Conservation (phyloP, 2,113 vertebrate species). For the Ictalurus furcatus region DNA sequence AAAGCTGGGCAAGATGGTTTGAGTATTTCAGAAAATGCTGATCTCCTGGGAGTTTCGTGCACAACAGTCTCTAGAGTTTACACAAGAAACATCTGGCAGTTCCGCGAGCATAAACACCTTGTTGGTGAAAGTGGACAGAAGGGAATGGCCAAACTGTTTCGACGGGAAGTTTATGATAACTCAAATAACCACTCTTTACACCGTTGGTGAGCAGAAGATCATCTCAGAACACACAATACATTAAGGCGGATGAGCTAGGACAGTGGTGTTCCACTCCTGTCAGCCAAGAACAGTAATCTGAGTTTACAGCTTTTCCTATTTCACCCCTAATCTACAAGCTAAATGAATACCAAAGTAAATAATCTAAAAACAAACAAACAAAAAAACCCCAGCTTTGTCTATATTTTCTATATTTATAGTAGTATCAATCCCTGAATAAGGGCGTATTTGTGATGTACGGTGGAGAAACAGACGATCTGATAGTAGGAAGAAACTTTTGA, state of each 20-base stretch:
- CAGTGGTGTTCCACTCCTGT: background rate
- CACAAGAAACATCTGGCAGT: too few relatives aligned
- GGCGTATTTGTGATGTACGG: background rate
- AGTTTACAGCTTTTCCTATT: background rate
- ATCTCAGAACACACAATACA: background rate
- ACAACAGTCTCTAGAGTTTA: background rate
- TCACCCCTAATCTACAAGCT: background rate
- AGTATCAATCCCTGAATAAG: background rate
- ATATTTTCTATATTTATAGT: background rate
- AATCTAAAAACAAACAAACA: background rate
- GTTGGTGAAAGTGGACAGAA: too few relatives aligned
- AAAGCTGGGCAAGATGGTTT: background rate
- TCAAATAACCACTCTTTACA: background rate
- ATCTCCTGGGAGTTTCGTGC: background rate
- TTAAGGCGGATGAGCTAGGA: background rate
- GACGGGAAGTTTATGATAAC: too few relatives aligned
- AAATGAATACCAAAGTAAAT: background rate
- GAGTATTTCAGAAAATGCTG: background rate
- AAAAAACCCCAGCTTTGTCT: background rate
- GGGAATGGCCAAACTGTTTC: too few relatives aligned
- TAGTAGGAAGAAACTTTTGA: conserved; percentile 16
- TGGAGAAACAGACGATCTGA: background rate
- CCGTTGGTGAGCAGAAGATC: background rate
- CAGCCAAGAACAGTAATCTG: background rate
- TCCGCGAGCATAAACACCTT: background rate